phyloP scores from a whole-genome alignment of 2,888 invertebrate genomes.

The Deroplatys truncata region DNA sequence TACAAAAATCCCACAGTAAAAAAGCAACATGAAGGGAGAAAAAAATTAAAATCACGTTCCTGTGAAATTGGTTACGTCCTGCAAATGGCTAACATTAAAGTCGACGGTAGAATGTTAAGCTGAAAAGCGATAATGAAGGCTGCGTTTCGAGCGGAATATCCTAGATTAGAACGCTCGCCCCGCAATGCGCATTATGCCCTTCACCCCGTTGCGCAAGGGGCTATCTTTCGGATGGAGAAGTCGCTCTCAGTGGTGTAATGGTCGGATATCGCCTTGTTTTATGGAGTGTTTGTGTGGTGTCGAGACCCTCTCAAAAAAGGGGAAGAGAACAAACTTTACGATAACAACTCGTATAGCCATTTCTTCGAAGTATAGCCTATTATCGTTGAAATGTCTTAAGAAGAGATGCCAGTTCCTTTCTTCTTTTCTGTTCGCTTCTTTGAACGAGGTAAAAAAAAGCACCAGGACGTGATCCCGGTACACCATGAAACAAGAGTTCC shows the following conservation, averaged over 20 bases:
- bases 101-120: not conserved
- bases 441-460: not conserved
- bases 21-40: not conserved
- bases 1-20: not conserved
- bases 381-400: not conserved
- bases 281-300: not conserved
- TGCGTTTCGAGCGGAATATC: not conserved
- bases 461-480: not conserved
- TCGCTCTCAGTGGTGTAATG: not conserved
- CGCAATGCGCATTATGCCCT: not conserved
- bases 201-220: not conserved
- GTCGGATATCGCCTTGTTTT: not conserved
- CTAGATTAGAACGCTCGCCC: not conserved
- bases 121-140: not conserved
- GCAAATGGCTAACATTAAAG: not conserved
- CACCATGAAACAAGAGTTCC: not conserved
- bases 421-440: not conserved
- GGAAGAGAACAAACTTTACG: not conserved
- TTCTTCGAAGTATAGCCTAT: constrained; percentile 3
- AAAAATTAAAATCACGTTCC: not conserved
- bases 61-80: not conserved
- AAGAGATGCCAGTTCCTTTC: not conserved
- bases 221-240: not conserved
- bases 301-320: not conserved
- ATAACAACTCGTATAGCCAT: not conserved